A percentile compares a stretch with the other conserved stretches of the same genome.
phyloP scores from a whole-genome alignment of 2,797 vertebrate genomes.

The Potorous gilbertii region DNA sequence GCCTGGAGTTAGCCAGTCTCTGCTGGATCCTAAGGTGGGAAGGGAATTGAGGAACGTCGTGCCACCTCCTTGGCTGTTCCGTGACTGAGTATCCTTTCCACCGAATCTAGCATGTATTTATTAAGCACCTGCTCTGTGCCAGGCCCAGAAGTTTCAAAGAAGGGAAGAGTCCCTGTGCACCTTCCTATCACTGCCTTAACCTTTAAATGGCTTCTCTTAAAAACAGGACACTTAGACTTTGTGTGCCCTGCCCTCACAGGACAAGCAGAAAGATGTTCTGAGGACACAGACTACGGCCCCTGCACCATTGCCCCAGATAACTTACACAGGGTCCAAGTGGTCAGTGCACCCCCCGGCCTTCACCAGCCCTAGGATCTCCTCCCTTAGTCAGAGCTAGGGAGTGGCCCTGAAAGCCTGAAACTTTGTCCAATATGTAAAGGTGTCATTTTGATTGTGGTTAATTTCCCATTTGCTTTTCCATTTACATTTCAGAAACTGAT shows the following conservation, averaged over 20 bases:
- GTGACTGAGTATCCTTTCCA: not conserved
- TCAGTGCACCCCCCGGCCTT: constrained; percentile 49
- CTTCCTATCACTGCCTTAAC: too few species aligned
- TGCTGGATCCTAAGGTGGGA: not conserved
- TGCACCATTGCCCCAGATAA: constrained; percentile 39
- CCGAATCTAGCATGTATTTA: not conserved
- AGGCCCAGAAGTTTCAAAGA: not conserved
- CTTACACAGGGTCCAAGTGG: constrained; percentile 65
- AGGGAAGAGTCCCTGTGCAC: not conserved
- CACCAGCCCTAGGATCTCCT: constrained; percentile 57
- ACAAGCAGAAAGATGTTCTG: not conserved
- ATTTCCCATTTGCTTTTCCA: constrained; percentile 69
- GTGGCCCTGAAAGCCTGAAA: constrained; percentile 54
- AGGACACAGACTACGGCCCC: too few species aligned
- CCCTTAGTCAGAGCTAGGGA: constrained; percentile 53
- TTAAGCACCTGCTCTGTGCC: not conserved
- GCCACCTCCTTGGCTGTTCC: not conserved
- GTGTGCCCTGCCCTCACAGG: not conserved
- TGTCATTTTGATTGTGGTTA: constrained; percentile 49
- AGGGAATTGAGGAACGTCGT: fast-evolving
- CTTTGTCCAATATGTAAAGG: constrained; percentile 72
- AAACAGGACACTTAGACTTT: not conserved
- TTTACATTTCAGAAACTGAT: constrained; percentile 77
- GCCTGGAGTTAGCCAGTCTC: not conserved
- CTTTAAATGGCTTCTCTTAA: not conserved